Evolutionary conservation across 2,888 invertebrate genomes (phyloP), one percentile per base, ranked within the genome.

Genomic region (Ectemnius lituratus): DNA sequence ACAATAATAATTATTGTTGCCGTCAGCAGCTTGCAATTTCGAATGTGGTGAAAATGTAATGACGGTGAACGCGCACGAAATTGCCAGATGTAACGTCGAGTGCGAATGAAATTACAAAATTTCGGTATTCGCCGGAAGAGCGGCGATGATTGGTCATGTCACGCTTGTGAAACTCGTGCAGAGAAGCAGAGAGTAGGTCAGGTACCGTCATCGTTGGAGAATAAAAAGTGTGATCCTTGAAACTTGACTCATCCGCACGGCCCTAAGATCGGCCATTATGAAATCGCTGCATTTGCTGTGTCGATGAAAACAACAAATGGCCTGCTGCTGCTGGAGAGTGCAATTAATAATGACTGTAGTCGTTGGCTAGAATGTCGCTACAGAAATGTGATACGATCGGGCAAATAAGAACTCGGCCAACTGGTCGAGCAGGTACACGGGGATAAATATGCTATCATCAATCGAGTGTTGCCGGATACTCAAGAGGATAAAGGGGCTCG

Each of bases 51-150:
- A 14, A 16, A 52, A 52, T 52, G 52, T 16, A 52, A 52, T 52
- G 14, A 11, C 16, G 37, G 52, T 14, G 52, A 52, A 4, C 14
- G 8, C 37, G 37, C 5, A 11, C 8, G 11, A 37, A 8, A 37
- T 37, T 37, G 37, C 37, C 11, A 37, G 4, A 37, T 37, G 37
- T 11, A 11, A 6, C 37, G 2, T 5, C 37, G 8, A 37, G 52
- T 52, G 52, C 14, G 52, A 52, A 52, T 52, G 52, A 52, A 52
- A 52, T 52, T 52, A 52, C 52, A 52, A 52, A 52, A 52, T 52
- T 52, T 52, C 52, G 52, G 52, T n/a, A 2, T 52, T 52, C 13
- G 6, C 52, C 52, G 16, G 47, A 27, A 16, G 20, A 46, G 49
- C 63, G 52, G 46, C 13, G 18, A 27, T 59, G 14, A 20, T 59